Evolutionary conservation across 2,888 invertebrate species (phyloP), one percentile per base, ranked within the genome.

Genomic region (Dioctria linearis): DNA sequence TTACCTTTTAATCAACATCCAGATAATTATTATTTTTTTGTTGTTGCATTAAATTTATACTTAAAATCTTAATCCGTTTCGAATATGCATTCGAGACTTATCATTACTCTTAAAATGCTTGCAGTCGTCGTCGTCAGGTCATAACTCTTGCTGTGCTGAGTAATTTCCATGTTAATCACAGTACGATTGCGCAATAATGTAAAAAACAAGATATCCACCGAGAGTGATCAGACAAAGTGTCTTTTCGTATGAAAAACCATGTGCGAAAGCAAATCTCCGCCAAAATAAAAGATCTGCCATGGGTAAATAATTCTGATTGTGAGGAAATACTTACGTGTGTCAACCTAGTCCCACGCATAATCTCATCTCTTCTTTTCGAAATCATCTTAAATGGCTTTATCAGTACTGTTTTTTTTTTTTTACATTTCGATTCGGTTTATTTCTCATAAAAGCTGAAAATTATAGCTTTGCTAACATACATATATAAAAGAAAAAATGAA

Each of bases 331-430:
- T n/a, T n/a, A 13, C n/a, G 57, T 37, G 13, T 73, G 6, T 73
- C 61, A 61, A 4, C 61, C 4, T 5, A 4, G 57, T 13, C 73
- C 73, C 73, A 73, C 73, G 73, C 73, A 57, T 40, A 42, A 73
- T 73, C 57, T 25, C 25, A 25, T 25, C 25, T 25, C 25, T 5
- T 69, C 40, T 54, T 13, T 13, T 40, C 57, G 25, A 73, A 25
- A 59, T 73, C 59, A 73, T 57, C 73, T 57, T 40, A 73, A 73
- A 73, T 59, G 73, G 73, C 13, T 42, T 61, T 13, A 61, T 61
- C 61, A 61, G 37, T n/a, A 39, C 61, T 25, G 25, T 25, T 25
- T 25, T 61, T 61, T 25, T 61, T 61, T 61, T 59, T 11, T 39
- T 5, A 61, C 11, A 37, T 54, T 54, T 25, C 25, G 25, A 54